These are phyloP conservation scores for Melinopterus prodromus DNA, from an alignment of 2,888 invertebrate genomes.

Conservation along the genomic window DNA sequence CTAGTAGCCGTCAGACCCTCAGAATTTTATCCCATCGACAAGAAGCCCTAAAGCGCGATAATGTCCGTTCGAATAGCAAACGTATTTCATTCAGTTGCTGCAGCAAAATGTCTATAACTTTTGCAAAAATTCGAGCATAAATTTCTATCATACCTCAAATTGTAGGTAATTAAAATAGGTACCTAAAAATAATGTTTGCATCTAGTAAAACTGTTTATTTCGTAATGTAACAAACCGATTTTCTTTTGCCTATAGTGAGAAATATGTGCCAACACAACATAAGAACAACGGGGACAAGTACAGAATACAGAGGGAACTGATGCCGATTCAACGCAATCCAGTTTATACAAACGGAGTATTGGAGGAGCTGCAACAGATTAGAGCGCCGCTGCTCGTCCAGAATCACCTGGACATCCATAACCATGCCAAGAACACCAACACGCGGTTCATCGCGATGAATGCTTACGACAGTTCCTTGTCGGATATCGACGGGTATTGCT, in stretches of 20 bases:
- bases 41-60: too few relatives aligned
- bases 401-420: slow-evolving; percentile 38
- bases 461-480: slow-evolving; percentile 13
- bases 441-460: slow-evolving; percentile 14
- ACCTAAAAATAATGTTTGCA: too few relatives aligned
- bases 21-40: too few relatives aligned
- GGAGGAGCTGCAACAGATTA: slow-evolving; percentile 40
- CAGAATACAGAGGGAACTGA: slow-evolving; percentile 40
- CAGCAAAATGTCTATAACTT: too few relatives aligned
- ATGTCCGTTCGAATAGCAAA: too few relatives aligned
- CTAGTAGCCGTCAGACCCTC: too few relatives aligned
- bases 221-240: not conserved
- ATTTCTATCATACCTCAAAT: too few relatives aligned
- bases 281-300: slow-evolving; percentile 40
- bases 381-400: slow-evolving; percentile 44
- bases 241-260: slow-evolving; percentile 35
- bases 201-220: too few relatives aligned
- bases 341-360: slow-evolving; percentile 37
- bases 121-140: too few relatives aligned
- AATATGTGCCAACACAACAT: slow-evolving; percentile 39
- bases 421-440: slow-evolving; percentile 30
- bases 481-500: slow-evolving; percentile 27
- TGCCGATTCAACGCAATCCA: slow-evolving; percentile 41
- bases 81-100: too few relatives aligned
- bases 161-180: too few relatives aligned